A percentile compares a stretch with the other conserved stretches of the same genome.
phyloP scores from a whole-genome alignment of 1,140 invertebrate species.

The Himalopsyche phryganea region DNA sequence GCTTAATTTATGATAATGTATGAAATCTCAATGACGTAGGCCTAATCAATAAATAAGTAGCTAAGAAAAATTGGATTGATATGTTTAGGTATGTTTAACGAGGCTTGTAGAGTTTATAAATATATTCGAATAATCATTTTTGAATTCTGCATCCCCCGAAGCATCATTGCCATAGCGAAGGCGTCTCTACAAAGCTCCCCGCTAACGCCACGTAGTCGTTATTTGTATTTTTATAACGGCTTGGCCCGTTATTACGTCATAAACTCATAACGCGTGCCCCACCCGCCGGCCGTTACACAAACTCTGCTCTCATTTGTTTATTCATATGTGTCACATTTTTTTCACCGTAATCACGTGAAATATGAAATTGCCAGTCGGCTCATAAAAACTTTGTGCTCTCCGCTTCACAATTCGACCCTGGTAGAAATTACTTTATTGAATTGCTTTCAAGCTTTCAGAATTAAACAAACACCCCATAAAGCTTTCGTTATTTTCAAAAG shows the following conservation, averaged over 20 bases:
- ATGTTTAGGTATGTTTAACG: too few relatives aligned
- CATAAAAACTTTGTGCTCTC: background rate
- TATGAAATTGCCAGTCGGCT: background rate
- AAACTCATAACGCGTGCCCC: slow-evolving; percentile 28
- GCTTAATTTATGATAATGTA: too few relatives aligned
- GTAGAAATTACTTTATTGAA: too few relatives aligned
- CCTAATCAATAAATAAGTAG: too few relatives aligned
- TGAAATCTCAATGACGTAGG: too few relatives aligned
- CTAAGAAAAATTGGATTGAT: too few relatives aligned
- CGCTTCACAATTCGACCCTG: too few relatives aligned
- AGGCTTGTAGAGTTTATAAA: too few relatives aligned
- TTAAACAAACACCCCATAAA: too few relatives aligned
- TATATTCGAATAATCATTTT: too few relatives aligned
- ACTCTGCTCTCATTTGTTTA: slow-evolving; percentile 15
- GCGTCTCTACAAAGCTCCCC: slow-evolving; percentile 12
- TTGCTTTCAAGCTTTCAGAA: background rate
- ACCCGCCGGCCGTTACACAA: slow-evolving; percentile 10
- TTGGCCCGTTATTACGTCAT: slow-evolving; percentile 30
- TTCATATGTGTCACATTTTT: slow-evolving; percentile 6
- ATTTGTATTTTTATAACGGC: slow-evolving; percentile 33
- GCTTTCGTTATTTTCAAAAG: too few relatives aligned
- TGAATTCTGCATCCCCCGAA: background rate
- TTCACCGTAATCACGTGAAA: slow-evolving; percentile 1
- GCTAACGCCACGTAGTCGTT: slow-evolving; percentile 20
- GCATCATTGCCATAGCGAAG: background rate